These are phyloP conservation scores for Pteropus rufus DNA, from an alignment of 2,797 vertebrate genomes.

Conservation along the genomic window DNA sequence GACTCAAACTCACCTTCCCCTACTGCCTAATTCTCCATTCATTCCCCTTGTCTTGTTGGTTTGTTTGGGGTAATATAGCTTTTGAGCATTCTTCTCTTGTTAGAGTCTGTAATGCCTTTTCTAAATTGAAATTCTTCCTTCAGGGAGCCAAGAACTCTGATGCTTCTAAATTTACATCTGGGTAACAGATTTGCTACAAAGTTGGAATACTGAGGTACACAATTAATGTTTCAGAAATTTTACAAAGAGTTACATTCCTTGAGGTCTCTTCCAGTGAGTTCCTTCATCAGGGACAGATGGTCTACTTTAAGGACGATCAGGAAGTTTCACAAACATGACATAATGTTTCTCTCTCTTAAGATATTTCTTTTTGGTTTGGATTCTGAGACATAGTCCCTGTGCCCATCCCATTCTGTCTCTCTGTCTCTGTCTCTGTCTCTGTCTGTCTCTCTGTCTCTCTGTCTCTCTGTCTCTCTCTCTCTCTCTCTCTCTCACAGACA, in stretches of 20 bases:
- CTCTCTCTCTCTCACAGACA: no score
- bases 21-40: not conserved
- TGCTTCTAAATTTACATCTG: constrained; percentile 76
- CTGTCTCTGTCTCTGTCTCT: no score
- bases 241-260: constrained; percentile 63
- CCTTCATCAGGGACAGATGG: constrained; percentile 67
- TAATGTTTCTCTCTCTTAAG: constrained; percentile 63
- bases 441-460: no score
- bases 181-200: constrained; percentile 72
- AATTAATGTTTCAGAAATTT: constrained; percentile 67
- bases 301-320: constrained; percentile 59
- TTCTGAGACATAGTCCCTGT: constrained; percentile 44
- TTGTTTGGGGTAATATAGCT: constrained; percentile 69
- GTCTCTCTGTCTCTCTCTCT: no score
- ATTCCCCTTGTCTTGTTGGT: constrained; percentile 8
- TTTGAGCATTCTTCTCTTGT: constrained; percentile 65
- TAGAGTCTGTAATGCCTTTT: constrained; percentile 54
- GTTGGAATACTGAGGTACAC: constrained; percentile 64
- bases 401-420: not conserved
- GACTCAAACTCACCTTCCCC: not conserved
- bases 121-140: constrained; percentile 74
- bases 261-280: constrained; percentile 49
- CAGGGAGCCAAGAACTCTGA: constrained; percentile 60
- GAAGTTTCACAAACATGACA: constrained; percentile 72
- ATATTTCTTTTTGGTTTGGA: constrained; percentile 62